These are phyloP conservation scores for Chrysomallon squamiferum DNA, from an alignment of 1,140 invertebrate genomes.

Conservation along the genomic window DNA sequence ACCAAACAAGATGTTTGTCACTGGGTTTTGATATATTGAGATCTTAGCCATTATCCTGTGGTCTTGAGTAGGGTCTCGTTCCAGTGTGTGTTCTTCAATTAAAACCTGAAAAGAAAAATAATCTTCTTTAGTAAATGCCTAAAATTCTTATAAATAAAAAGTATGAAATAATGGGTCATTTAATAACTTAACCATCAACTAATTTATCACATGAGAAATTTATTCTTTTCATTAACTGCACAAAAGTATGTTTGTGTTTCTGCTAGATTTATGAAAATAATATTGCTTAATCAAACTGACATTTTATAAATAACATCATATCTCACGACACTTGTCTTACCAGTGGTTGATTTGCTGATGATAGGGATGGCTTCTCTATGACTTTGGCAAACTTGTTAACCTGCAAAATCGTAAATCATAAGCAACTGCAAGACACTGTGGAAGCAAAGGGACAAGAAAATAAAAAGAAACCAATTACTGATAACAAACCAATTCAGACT, in stretches of 20 bases:
- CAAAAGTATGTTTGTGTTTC: not conserved
- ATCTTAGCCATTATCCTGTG: constrained; percentile 84
- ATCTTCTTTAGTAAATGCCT: not conserved
- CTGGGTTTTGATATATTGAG: constrained; percentile 82
- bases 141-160: no score
- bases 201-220: not conserved
- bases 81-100: constrained; percentile 87
- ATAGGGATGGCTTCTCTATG: constrained; percentile 70
- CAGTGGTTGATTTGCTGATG: no score
- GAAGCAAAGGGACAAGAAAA: no score
- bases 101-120: constrained; percentile 65
- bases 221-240: not conserved
- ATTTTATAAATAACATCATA: no score
- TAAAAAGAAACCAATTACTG: no score
- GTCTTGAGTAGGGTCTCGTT: constrained; percentile 74
- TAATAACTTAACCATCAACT: not conserved
- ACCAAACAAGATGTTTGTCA: constrained; percentile 86
- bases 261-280: no score
- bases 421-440: no score
- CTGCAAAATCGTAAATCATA: no score
- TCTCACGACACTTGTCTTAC: no score
- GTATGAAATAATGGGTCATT: no score
- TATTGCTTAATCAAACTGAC: no score
- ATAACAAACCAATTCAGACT: no score
- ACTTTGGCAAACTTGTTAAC: constrained; percentile 64